Percentiles rank a stretch among this genome's conserved stretches.
phyloP scores from a whole-genome alignment of 2,888 invertebrate genomes.

The Synergus japonicus region DNA sequence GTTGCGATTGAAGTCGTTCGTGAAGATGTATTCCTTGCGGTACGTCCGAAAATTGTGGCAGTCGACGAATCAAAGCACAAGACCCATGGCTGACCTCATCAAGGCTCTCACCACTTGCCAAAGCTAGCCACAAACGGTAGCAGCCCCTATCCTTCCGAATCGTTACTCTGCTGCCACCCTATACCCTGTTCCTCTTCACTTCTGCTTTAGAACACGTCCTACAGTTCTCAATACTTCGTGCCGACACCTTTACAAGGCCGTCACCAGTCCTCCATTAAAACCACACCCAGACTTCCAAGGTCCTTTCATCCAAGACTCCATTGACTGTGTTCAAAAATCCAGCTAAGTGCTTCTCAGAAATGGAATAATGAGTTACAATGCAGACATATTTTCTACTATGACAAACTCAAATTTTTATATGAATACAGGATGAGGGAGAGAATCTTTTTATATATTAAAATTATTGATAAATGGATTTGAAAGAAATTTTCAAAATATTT shows the following conservation, averaged over 20 bases:
- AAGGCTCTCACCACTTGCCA: slow-evolving; percentile 44
- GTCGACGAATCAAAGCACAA: slow-evolving; percentile 34
- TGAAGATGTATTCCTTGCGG: slow-evolving; percentile 32
- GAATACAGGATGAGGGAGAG: too few species aligned
- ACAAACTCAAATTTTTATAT: too few species aligned
- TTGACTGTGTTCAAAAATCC: slow-evolving; percentile 23
- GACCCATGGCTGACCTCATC: slow-evolving; percentile 48
- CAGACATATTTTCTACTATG: background rate
- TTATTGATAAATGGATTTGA: too few species aligned
- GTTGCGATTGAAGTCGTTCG: slow-evolving; percentile 25
- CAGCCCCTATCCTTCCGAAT: slow-evolving; percentile 28
- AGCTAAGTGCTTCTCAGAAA: slow-evolving; percentile 30
- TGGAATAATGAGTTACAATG: background rate
- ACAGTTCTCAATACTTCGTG: slow-evolving; percentile 19
- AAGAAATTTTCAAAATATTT: too few species aligned
- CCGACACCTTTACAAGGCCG: slow-evolving; percentile 14
- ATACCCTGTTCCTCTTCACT: slow-evolving; percentile 20
- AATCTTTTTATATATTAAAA: too few species aligned
- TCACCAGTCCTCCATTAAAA: slow-evolving; percentile 34
- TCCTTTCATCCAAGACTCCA: slow-evolving; percentile 20
- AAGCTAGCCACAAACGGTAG: slow-evolving; percentile 38
- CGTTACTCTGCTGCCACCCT: slow-evolving; percentile 31
- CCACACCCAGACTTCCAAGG: slow-evolving; percentile 25
- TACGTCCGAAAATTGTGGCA: slow-evolving; percentile 15
- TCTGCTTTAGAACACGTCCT: slow-evolving; percentile 17